Evolutionary conservation across 2,888 invertebrate species (phyloP).

Genomic region (Tenthredo notha): DNA sequence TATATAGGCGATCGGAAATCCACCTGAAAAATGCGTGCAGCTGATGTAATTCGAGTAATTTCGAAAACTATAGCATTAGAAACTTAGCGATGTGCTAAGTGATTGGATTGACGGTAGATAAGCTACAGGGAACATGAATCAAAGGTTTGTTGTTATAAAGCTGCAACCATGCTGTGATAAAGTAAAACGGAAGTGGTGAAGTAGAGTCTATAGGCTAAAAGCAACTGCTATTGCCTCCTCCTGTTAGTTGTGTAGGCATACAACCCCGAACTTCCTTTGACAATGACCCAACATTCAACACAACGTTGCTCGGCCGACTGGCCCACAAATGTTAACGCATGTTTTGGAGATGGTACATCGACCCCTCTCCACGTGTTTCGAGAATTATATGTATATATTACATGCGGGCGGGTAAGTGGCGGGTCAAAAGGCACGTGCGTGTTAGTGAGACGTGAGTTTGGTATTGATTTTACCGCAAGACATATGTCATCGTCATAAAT

Average conservation of each 20-base stretch:
- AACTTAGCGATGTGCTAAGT: background rate
- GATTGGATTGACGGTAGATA: background rate
- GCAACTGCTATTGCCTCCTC: constrained; percentile 1
- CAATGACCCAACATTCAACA: constrained; percentile 43
- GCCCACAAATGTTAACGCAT: constrained; percentile 43
- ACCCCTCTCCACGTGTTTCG: constrained; percentile 52
- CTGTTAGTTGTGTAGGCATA: background rate
- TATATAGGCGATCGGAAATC: background rate
- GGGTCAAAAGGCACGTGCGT: constrained; percentile 26
- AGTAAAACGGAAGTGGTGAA: constrained; percentile 18
- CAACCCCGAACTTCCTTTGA: constrained; percentile 35
- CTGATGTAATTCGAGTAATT: background rate
- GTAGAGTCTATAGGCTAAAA: constrained; percentile 1
- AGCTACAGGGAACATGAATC: background rate
- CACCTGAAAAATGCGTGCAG: background rate
- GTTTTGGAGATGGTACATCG: constrained; percentile 55
- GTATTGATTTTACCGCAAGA: constrained; percentile 20
- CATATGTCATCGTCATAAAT: background rate
- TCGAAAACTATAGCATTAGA: background rate
- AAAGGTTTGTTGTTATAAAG: background rate
- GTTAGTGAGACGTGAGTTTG: background rate
- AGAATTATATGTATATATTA: background rate
- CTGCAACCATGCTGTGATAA: constrained; percentile 17
- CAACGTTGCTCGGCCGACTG: constrained; percentile 14
- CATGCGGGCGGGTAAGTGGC: constrained; percentile 46